Percentiles rank a stretch among this genome's conserved stretches.
phyloP scores from a whole-genome alignment of 2,888 invertebrate species.

The Brachyptera risi region DNA sequence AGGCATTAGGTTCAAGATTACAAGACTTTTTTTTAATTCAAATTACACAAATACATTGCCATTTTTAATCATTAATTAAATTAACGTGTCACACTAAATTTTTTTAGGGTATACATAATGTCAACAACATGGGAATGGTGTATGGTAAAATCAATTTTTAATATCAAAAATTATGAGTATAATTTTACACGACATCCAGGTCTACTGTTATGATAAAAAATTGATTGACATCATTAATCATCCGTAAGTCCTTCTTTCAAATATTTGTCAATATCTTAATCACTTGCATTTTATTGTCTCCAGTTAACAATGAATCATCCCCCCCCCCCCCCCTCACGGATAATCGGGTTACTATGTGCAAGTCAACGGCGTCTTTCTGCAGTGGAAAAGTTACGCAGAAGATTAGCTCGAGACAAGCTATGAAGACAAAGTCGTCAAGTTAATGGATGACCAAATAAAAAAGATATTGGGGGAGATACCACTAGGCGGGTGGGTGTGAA shows the following conservation, averaged over 20 bases:
- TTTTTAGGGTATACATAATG: too few relatives aligned
- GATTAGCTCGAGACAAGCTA: conserved; percentile 8
- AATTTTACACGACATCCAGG: background rate
- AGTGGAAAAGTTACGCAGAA: background rate
- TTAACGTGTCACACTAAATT: too few relatives aligned
- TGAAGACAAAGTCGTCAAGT: conserved; percentile 16
- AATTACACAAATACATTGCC: too few relatives aligned
- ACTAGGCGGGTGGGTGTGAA: background rate
- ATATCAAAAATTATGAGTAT: background rate
- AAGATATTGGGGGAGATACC: too few relatives aligned
- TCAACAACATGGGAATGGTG: too few relatives aligned
- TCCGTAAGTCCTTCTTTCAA: background rate
- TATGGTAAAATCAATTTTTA: too few relatives aligned
- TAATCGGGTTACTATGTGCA: too few relatives aligned
- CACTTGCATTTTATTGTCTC: conserved; percentile 18
- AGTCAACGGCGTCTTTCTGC: too few relatives aligned
- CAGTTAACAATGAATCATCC: conserved; percentile 7
- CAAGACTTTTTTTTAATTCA: too few relatives aligned
- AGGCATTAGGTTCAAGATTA: too few relatives aligned
- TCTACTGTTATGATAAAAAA: background rate
- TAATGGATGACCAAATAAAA: conserved; percentile 13
- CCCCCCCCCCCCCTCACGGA: background rate
- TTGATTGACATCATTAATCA: background rate
- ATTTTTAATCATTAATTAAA: too few relatives aligned
- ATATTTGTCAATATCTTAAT: conserved; percentile 19